phyloP scores from a whole-genome alignment of 1,140 invertebrate genomes.

The Lutraria rhynchaena region DNA sequence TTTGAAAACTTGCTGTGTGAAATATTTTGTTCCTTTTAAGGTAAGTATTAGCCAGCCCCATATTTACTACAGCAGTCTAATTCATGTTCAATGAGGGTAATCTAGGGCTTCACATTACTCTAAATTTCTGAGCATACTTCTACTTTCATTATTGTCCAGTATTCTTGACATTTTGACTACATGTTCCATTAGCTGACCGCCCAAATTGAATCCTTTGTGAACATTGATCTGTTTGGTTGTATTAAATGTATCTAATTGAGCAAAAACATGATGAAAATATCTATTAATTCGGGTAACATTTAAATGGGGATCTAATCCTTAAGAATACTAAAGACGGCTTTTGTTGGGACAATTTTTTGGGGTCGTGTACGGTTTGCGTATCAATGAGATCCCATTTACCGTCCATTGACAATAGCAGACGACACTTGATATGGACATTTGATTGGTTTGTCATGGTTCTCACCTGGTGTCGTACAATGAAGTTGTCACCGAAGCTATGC shows the following conservation, averaged over 20 bases:
- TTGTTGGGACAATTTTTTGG: conserved; percentile 42
- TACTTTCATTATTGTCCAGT: no score
- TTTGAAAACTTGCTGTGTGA: no score
- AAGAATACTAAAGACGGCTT: conserved; percentile 13
- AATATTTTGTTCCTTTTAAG: no score
- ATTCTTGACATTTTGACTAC: no score
- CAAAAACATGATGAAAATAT: conserved; percentile 56
- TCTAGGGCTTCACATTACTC: no score
- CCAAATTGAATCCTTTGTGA: conserved; percentile 25
- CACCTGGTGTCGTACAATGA: conserved; percentile 39
- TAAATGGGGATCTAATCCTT: conserved; percentile 46
- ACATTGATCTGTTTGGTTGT: conserved; percentile 2
- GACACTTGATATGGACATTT: conserved; percentile 51
- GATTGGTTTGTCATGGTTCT: conserved; percentile 45
- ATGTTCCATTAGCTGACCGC: conserved; percentile 23
- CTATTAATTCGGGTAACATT: conserved; percentile 48
- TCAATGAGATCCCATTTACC: conserved; percentile 38
- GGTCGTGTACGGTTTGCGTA: conserved; percentile 51
- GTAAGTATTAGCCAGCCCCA: no score
- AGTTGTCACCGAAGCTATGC: conserved; percentile 12
- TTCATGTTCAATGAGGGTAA: no score
- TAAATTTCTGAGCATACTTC: no score
- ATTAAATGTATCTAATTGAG: conserved; percentile 53
- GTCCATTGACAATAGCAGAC: conserved; percentile 29
- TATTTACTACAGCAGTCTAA: no score